phyloP scores from a whole-genome alignment of 2,113 vertebrate genomes.

The Phaethornis superciliosus region DNA sequence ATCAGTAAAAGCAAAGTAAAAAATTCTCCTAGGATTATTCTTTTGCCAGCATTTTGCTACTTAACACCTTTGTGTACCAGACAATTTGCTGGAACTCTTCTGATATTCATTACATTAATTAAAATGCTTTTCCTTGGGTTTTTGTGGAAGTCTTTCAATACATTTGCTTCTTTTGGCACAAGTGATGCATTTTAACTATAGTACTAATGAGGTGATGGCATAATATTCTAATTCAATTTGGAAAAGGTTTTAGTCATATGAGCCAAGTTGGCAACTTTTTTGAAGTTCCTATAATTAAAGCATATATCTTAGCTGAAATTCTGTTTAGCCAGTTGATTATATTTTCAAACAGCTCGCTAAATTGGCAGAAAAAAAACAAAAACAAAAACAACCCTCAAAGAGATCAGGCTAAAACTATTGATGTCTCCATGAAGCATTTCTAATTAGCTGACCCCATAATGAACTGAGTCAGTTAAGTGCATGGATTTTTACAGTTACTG shows the following conservation, averaged over 20 bases:
- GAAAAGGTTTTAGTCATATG: neutral
- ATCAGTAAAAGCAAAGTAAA: neutral
- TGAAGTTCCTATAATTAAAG: slow-evolving; percentile 52
- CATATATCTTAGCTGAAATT: slow-evolving; percentile 38
- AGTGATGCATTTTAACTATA: neutral
- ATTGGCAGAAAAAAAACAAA: neutral
- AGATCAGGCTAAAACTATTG: neutral
- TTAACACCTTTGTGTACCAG: neutral
- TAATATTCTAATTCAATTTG: slow-evolving; percentile 29
- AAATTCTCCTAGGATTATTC: neutral
- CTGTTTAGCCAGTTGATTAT: slow-evolving; percentile 28
- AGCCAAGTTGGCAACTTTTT: slow-evolving; percentile 29
- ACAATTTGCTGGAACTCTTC: neutral
- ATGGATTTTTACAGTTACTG: neutral
- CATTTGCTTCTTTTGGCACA: neutral
- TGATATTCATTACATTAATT: neutral
- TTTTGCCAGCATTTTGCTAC: neutral
- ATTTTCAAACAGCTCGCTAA: slow-evolving; percentile 13
- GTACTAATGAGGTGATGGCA: neutral
- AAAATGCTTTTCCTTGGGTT: neutral
- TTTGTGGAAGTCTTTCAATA: neutral
- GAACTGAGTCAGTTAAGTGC: neutral
- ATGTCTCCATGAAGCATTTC: slow-evolving; percentile 7
- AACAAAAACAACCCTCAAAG: neutral
- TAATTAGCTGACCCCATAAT: neutral